Conservation (phyloP, 2,797 vertebrate genomes). For the Propithecus deckenii region DNA sequence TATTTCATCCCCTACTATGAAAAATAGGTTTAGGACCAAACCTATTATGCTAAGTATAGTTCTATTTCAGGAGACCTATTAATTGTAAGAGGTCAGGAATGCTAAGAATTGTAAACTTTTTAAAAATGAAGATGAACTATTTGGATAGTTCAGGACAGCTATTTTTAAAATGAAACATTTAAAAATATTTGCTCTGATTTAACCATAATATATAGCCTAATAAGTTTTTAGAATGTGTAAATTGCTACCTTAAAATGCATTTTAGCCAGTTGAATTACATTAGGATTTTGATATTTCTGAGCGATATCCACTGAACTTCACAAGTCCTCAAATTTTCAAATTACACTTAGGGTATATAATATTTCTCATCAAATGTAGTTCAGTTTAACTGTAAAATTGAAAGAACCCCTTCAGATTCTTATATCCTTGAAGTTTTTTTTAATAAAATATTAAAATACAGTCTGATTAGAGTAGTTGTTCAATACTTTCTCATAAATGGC, state of each 20-base stretch:
- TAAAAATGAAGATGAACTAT: not conserved
- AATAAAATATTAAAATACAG: not conserved
- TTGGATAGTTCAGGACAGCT: not conserved
- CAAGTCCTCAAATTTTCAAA: not conserved
- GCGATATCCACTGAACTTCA: not conserved
- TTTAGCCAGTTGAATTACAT: not conserved
- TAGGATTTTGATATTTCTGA: not conserved
- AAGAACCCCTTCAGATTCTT: not conserved
- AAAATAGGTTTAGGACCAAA: not conserved
- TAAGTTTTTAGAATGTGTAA: not conserved
- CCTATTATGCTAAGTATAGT: not conserved
- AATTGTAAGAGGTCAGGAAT: slow-evolving; percentile 21
- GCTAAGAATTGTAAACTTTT: not conserved
- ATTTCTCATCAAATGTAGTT: not conserved
- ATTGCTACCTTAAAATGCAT: slow-evolving; percentile 16
- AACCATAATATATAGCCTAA: not conserved
- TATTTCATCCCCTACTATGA: not conserved
- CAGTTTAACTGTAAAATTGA: not conserved
- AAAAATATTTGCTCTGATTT: not conserved
- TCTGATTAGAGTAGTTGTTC: not conserved
- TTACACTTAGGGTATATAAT: not conserved
- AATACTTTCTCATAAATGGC: not conserved
- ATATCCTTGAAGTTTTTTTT: not conserved
- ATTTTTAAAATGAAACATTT: not conserved
- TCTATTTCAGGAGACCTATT: slow-evolving; percentile 23